phyloP scores from a whole-genome alignment of 2,888 invertebrate species.

The Terebella lapidaria region DNA sequence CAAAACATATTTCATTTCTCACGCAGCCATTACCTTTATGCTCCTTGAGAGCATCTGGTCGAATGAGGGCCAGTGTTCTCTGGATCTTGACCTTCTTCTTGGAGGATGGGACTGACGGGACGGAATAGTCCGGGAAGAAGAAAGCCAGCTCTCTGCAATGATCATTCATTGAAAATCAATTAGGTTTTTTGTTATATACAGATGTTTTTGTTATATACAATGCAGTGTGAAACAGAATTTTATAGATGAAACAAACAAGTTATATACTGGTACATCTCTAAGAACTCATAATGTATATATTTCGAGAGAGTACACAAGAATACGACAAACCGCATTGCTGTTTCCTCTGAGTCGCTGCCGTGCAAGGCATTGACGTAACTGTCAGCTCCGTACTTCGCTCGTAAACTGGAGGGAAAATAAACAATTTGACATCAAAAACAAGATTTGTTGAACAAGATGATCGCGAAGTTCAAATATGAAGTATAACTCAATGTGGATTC shows the following conservation, averaged over 20 bases:
- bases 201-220: too few species aligned
- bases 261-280: too few species aligned
- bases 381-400: constrained; percentile 48
- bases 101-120: constrained; percentile 22
- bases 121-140: constrained; percentile 50
- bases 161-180: too few species aligned
- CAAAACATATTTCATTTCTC: too few species aligned
- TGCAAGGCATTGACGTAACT: constrained; percentile 48
- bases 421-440: not conserved
- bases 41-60: constrained; percentile 47
- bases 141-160: constrained; percentile 47
- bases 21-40: constrained; percentile 46
- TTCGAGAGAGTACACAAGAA: too few species aligned
- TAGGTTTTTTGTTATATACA: too few species aligned
- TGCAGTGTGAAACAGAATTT: too few species aligned
- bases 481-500: too few species aligned
- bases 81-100: constrained; percentile 31
- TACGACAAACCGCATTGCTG: constrained; percentile 45
- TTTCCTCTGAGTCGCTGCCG: constrained; percentile 44
- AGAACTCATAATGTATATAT: too few species aligned
- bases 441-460: too few species aligned
- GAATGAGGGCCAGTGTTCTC: constrained; percentile 50
- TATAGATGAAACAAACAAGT: too few species aligned
- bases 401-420: constrained; percentile 33
- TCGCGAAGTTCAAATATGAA: too few species aligned